Evolutionary conservation across 2,797 vertebrate species (phyloP).

Genomic region (Pagetopsis macropterus): DNA sequence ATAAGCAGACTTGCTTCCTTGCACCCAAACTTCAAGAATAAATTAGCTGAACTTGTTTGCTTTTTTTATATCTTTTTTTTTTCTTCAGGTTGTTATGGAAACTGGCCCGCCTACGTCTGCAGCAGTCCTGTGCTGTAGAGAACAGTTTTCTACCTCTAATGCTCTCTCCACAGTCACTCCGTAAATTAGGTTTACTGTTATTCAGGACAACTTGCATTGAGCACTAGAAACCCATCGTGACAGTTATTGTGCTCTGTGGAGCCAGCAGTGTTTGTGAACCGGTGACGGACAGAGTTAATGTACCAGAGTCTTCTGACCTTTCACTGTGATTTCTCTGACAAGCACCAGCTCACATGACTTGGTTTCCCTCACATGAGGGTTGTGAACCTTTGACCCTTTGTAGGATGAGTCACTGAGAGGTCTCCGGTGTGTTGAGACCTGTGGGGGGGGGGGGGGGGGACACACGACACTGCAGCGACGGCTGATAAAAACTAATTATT

Average conservation of each 20-base stretch:
- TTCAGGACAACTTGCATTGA: constrained; percentile 15
- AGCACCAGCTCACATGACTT: constrained; percentile 16
- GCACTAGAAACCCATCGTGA: neutral
- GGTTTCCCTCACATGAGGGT: neutral
- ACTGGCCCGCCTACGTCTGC: constrained; percentile 61
- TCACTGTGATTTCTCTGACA: constrained; percentile 25
- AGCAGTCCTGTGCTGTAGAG: constrained; percentile 42
- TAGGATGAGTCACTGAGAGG: constrained; percentile 38
- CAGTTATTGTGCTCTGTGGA: neutral
- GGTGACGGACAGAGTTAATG: constrained; percentile 16
- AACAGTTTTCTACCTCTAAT: constrained; percentile 43
- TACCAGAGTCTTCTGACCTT: constrained; percentile 13
- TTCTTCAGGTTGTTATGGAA: constrained; percentile 73
- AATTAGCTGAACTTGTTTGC: constrained; percentile 52
- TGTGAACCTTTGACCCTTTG: constrained; percentile 9
- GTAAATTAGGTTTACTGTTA: constrained; percentile 33
- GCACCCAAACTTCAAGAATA: constrained; percentile 58
- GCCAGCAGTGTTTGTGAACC: constrained; percentile 1
- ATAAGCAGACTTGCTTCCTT: constrained; percentile 32
- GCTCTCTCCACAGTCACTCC: constrained; percentile 28
- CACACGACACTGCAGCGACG: too few species aligned
- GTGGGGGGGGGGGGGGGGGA: too few species aligned
- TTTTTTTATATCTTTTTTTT: constrained; percentile 10
- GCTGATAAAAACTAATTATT: too few species aligned
- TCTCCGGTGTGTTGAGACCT: constrained; percentile 31